phyloP scores from a whole-genome alignment of 2,797 vertebrate genomes.

The Nannoperca australis region DNA sequence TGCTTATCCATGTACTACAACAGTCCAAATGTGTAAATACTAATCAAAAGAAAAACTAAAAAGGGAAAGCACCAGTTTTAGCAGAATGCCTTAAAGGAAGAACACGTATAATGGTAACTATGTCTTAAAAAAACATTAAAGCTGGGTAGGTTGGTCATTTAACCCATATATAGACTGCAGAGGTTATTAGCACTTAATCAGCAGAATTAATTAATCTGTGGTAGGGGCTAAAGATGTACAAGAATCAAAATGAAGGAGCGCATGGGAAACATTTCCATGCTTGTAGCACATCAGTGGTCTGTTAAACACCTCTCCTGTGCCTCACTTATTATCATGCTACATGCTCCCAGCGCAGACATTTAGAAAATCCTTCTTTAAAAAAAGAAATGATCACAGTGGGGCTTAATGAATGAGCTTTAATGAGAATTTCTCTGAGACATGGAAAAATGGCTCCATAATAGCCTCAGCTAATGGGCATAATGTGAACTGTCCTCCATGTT shows the following conservation, averaged over 20 bases:
- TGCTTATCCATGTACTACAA: not conserved
- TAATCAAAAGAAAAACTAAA: not conserved
- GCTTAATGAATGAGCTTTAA: conserved; percentile 71
- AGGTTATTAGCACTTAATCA: conserved; percentile 44
- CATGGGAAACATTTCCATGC: conserved; percentile 44
- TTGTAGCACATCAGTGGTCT: conserved; percentile 48
- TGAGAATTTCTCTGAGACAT: conserved; percentile 66
- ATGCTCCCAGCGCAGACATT: conserved; percentile 56
- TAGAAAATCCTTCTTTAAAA: conserved; percentile 35
- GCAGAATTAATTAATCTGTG: conserved; percentile 28
- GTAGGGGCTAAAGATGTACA: conserved; percentile 12
- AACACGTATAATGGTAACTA: not conserved
- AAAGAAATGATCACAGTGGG: conserved; percentile 58
- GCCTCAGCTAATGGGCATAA: conserved; percentile 64
- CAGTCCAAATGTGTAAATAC: not conserved
- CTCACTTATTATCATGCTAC: conserved; percentile 48
- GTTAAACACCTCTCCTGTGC: conserved; percentile 49
- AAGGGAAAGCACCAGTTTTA: not conserved
- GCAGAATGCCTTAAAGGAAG: not conserved
- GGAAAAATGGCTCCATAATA: conserved; percentile 68
- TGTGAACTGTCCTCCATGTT: conserved; percentile 68
- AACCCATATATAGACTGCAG: conserved; percentile 14
- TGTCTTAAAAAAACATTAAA: not conserved
- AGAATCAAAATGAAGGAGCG: conserved; percentile 31
- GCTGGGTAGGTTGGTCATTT: conserved; percentile 15